phyloP scores from a whole-genome alignment of 2,113 vertebrate species.

The Sinosuthora webbiana region DNA sequence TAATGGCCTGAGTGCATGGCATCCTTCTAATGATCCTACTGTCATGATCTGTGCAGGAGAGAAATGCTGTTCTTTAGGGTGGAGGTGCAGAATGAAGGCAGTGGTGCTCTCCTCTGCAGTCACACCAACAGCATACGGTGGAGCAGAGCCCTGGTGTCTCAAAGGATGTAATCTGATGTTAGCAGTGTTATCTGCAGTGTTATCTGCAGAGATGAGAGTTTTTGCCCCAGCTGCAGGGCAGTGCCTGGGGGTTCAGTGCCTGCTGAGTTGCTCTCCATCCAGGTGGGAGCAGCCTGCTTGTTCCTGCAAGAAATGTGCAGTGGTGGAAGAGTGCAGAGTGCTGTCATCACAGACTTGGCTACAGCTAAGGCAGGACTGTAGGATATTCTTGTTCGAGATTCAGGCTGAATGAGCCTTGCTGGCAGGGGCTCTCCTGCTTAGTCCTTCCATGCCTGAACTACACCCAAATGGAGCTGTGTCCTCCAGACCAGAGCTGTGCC shows the following conservation, averaged over 20 bases:
- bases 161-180: rapidly evolving
- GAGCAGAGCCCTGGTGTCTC: neutral
- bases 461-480: neutral
- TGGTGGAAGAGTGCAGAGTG: neutral
- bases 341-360: rapidly evolving
- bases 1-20: neutral
- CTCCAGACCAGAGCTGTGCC: neutral
- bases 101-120: neutral
- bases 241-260: neutral
- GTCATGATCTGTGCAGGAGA: neutral
- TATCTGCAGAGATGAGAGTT: neutral
- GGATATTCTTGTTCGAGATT: neutral
- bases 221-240: neutral
- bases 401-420: neutral
- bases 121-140: rapidly evolving
- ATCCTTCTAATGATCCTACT: neutral
- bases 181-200: neutral
- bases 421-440: neutral
- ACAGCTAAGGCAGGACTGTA: neutral
- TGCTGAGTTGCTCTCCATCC: neutral
- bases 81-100: neutral
- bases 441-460: neutral
- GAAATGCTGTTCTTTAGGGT: rapidly evolving
- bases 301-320: neutral
- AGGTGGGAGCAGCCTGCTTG: neutral